Percentiles rank a stretch among this genome's conserved stretches.
Evolutionary conservation across 2,797 vertebrate species (phyloP).

Genomic region (Phoxinus dragarum): DNA sequence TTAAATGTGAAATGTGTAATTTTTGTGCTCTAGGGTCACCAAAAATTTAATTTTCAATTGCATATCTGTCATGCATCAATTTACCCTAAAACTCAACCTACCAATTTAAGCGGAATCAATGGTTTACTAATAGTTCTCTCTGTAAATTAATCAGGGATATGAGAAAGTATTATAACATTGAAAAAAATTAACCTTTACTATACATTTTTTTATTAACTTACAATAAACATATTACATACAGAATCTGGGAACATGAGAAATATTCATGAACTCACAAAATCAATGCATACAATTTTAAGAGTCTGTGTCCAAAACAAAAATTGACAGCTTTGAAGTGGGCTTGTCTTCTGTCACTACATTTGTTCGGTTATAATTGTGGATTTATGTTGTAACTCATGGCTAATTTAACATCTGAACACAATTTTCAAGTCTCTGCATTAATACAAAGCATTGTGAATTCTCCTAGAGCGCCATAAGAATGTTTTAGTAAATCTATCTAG

Average conservation of each 20-base stretch:
- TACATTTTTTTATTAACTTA: neutral
- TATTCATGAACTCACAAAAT: too few species aligned
- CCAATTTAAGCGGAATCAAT: neutral
- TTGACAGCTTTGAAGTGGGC: neutral
- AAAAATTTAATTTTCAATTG: too few species aligned
- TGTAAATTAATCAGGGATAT: too few species aligned
- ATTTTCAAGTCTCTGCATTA: slow-evolving; percentile 24
- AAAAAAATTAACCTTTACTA: neutral
- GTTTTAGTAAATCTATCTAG: neutral
- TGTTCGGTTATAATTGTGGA: neutral
- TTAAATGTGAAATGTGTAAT: neutral
- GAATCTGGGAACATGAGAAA: neutral
- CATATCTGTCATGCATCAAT: neutral
- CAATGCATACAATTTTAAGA: neutral
- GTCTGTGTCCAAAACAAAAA: neutral
- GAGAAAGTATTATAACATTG: neutral
- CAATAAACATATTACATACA: neutral
- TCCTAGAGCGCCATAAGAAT: neutral
- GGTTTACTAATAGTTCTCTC: neutral
- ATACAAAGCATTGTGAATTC: slow-evolving; percentile 10
- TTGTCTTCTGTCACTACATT: neutral
- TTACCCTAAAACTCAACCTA: neutral
- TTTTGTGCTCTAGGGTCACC: neutral
- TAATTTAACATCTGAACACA: neutral
- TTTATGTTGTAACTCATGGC: neutral